Evolutionary conservation across 2,888 invertebrate species (phyloP).

Genomic region (Scaeva pyrastri): DNA sequence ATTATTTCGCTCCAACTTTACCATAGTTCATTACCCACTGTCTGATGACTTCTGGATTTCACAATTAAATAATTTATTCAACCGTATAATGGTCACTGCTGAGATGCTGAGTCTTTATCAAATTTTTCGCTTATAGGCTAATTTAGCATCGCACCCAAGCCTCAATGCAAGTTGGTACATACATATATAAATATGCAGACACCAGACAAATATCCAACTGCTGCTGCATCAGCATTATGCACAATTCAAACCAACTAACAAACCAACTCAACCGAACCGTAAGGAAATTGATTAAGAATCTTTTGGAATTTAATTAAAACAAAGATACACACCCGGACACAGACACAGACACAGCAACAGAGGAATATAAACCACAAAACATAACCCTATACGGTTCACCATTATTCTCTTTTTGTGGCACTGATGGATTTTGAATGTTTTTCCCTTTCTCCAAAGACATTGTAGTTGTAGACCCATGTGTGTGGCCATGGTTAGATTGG

Average conservation of each 20-base stretch:
- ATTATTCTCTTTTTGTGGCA: constrained; percentile 69
- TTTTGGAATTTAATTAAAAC: constrained; percentile 75
- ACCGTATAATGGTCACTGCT: constrained; percentile 21
- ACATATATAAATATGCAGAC: constrained; percentile 15
- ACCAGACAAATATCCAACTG: background rate
- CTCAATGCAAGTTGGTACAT: background rate
- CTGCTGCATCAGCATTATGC: constrained; percentile 20
- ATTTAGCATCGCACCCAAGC: constrained; percentile 53
- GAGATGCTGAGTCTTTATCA: constrained; percentile 53
- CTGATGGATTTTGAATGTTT: constrained; percentile 76
- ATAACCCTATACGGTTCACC: constrained; percentile 66
- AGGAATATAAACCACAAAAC: constrained; percentile 38
- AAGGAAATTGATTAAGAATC: constrained; percentile 74
- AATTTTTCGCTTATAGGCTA: constrained; percentile 51
- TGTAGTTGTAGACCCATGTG: constrained; percentile 59
- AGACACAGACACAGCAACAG: background rate
- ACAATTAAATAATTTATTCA: constrained; percentile 61
- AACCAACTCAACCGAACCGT: constrained; percentile 29
- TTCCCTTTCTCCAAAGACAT: constrained; percentile 7
- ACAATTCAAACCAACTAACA: background rate
- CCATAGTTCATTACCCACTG: background rate
- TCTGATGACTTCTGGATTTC: background rate
- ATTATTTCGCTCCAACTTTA: no score
- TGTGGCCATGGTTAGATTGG: constrained; percentile 48
- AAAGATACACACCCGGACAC: constrained; percentile 47